Evolutionary conservation across 2,797 vertebrate genomes (phyloP).

Genomic region (Kryptolebias ocellatus): DNA sequence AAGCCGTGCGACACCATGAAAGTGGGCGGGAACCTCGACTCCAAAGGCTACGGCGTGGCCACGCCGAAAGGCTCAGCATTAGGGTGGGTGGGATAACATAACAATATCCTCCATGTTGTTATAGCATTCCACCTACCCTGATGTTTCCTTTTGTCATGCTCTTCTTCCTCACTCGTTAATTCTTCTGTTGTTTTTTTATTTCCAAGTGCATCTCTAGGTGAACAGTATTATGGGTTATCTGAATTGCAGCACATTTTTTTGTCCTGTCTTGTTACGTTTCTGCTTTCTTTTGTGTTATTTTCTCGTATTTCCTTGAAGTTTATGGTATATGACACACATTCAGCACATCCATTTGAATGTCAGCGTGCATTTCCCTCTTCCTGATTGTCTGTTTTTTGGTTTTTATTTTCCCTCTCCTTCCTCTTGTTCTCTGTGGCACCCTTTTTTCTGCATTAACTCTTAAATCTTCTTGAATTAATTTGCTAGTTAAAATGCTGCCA

Average conservation of each 20-base stretch:
- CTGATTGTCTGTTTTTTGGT: conserved; percentile 47
- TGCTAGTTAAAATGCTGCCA: conserved; percentile 85
- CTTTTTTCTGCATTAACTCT: conserved; percentile 84
- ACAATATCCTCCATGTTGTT: conserved; percentile 96
- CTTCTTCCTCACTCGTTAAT: conserved; percentile 77
- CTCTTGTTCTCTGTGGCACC: conserved; percentile 79
- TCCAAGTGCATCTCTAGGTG: conserved; percentile 59
- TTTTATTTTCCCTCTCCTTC: conserved; percentile 32
- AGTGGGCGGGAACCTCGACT: conserved; percentile 99
- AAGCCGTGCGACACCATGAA: conserved; percentile 99
- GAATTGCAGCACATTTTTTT: conserved; percentile 58
- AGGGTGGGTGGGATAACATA: conserved; percentile 99
- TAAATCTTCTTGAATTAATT: conserved; percentile 85
- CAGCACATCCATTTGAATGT: conserved; percentile 67
- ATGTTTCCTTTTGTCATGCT: conserved; percentile 94
- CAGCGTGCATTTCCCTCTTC: conserved; percentile 49
- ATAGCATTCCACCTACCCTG: conserved; percentile 99
- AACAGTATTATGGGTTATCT: conserved; percentile 60
- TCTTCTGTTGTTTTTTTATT: conserved; percentile 61
- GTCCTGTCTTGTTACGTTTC: conserved; percentile 52
- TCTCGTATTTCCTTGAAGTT: conserved; percentile 57
- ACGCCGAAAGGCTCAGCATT: conserved; percentile 99
- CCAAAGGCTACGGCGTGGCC: conserved; percentile 99
- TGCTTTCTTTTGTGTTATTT: conserved; percentile 62
- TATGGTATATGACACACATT: conserved; percentile 51